phyloP scores from a whole-genome alignment of 2,888 invertebrate species.

The Buathra laborator region DNA sequence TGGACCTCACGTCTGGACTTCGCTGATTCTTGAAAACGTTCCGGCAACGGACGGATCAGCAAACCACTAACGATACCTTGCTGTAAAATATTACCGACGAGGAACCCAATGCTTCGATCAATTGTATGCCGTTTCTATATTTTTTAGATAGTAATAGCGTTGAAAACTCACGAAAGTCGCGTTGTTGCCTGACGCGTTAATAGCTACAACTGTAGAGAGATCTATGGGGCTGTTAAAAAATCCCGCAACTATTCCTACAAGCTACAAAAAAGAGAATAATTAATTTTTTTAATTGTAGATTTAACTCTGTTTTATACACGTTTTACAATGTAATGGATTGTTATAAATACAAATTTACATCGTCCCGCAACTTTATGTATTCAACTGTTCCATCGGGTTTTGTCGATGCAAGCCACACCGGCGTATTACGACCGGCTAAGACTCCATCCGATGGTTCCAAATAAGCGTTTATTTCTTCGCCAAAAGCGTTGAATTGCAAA shows the following conservation, averaged over 20 bases:
- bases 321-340: neutral
- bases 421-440: neutral
- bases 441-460: slow-evolving; percentile 22
- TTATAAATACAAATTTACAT: neutral
- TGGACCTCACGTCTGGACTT: neutral
- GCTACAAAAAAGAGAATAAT: neutral
- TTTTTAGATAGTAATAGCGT: neutral
- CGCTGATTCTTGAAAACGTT: neutral
- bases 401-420: slow-evolving; percentile 10
- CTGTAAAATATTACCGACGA: neutral
- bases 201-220: neutral
- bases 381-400: neutral
- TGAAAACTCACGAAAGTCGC: neutral
- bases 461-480: neutral
- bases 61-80: neutral
- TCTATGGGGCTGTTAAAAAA: neutral
- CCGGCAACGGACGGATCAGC: neutral
- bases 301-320: neutral
- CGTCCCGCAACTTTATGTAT: neutral
- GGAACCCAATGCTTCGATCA: neutral
- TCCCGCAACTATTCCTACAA: neutral
- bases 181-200: neutral
- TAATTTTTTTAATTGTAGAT: neutral
- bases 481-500: slow-evolving; percentile 12
- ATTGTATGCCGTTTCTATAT: neutral